A percentile compares a stretch with the other conserved stretches of the same genome.
phyloP scores from a whole-genome alignment of 2,113 vertebrate genomes.

The Paraplagusia blochii region DNA sequence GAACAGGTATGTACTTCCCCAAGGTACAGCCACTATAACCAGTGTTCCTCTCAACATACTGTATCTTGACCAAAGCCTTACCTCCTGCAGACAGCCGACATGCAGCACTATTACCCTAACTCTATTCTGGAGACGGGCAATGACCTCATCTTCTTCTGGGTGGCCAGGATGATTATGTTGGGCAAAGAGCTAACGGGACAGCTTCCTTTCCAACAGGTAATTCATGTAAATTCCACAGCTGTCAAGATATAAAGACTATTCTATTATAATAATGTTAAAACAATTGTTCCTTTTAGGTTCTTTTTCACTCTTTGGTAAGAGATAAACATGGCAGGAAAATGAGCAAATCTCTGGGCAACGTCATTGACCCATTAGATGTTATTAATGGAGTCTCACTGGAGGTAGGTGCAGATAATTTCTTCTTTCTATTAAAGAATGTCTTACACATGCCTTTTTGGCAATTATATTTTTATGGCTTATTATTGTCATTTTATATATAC shows the following conservation, averaged over 20 bases:
- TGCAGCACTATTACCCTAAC: slow-evolving; percentile 85
- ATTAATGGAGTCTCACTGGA: slow-evolving; percentile 82
- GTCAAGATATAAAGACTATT: not conserved
- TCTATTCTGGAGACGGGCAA: slow-evolving; percentile 87
- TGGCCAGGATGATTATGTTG: slow-evolving; percentile 90
- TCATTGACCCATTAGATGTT: slow-evolving; percentile 87
- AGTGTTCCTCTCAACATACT: not conserved
- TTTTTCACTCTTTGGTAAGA: slow-evolving; percentile 86
- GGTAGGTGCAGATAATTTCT: slow-evolving; percentile 61
- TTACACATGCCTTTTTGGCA: too few relatives aligned
- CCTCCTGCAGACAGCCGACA: slow-evolving; percentile 76
- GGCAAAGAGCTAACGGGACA: slow-evolving; percentile 83
- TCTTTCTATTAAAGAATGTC: too few relatives aligned
- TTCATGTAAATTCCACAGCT: not conserved
- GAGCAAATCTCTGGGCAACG: slow-evolving; percentile 93
- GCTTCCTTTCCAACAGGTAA: slow-evolving; percentile 85
- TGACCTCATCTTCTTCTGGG: slow-evolving; percentile 93
- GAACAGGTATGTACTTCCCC: slow-evolving; percentile 65
- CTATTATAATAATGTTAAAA: not conserved
- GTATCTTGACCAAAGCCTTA: not conserved
- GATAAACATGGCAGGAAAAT: slow-evolving; percentile 90
- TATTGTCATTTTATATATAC: too few relatives aligned
- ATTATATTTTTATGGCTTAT: too few relatives aligned
- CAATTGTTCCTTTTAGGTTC: slow-evolving; percentile 72
- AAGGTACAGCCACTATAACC: not conserved